Conservation (phyloP, 2,113 vertebrate genomes). For the Syrmaticus mikado region DNA sequence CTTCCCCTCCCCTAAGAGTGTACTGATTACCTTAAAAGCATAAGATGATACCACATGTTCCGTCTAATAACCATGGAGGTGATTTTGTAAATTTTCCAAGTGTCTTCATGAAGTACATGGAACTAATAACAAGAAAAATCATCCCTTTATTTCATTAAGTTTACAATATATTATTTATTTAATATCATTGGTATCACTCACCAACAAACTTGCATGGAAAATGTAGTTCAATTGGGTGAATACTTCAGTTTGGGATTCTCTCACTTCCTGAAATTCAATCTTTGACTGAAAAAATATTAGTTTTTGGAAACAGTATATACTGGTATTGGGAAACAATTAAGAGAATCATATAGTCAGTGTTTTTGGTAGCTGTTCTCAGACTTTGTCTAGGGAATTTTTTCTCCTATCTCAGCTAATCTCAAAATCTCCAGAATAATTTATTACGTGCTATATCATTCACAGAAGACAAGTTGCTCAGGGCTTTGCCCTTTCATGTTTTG, state of each 20-base stretch:
- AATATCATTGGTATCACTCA: neutral
- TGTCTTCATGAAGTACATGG: neutral
- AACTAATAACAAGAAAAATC: neutral
- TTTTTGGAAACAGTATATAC: neutral
- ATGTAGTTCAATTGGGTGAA: neutral
- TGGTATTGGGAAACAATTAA: neutral
- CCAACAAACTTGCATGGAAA: neutral
- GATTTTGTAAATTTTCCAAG: neutral
- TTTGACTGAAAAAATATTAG: neutral
- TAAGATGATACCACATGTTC: neutral
- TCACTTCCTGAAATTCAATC: neutral
- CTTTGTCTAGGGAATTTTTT: neutral
- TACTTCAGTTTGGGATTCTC: neutral
- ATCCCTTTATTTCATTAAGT: neutral
- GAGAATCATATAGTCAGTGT: neutral
- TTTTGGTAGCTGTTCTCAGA: neutral
- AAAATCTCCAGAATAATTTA: neutral
- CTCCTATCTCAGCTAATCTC: neutral
- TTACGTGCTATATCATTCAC: neutral
- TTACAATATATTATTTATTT: neutral
- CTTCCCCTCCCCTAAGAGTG: neutral
- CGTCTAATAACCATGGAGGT: neutral
- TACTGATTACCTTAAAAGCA: neutral
- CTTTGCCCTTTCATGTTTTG: neutral
- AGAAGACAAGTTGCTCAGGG: neutral